phyloP scores from a whole-genome alignment of 2,888 invertebrate genomes.

The Eurois occulta region DNA sequence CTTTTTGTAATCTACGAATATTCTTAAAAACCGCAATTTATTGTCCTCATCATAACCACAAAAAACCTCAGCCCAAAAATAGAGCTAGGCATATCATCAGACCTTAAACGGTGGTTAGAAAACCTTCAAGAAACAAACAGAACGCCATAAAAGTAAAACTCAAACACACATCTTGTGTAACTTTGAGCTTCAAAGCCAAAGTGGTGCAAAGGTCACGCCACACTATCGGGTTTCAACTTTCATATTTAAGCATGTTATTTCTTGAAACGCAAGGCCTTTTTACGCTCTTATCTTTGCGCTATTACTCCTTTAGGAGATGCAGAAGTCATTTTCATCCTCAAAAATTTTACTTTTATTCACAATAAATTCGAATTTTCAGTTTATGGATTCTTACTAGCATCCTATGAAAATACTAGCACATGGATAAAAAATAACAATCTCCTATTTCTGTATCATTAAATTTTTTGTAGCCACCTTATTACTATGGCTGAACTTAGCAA shows the following conservation, averaged over 20 bases:
- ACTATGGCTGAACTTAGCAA: too few relatives aligned
- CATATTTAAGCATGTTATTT: constrained; percentile 53
- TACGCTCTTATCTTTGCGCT: constrained; percentile 44
- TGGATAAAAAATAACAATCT: neutral
- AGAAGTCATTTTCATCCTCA: too few relatives aligned
- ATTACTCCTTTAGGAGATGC: constrained; percentile 21
- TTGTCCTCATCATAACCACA: neutral
- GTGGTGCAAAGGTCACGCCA: constrained; percentile 55
- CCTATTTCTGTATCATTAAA: neutral
- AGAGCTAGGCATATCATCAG: constrained; percentile 11
- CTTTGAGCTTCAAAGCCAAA: constrained; percentile 51
- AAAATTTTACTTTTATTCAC: too few relatives aligned
- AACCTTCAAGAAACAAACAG: constrained; percentile 54
- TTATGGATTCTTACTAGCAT: neutral
- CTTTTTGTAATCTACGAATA: neutral
- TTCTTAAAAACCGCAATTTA: neutral
- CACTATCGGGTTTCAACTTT: constrained; percentile 59
- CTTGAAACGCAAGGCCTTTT: constrained; percentile 40
- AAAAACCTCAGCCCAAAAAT: constrained; percentile 25
- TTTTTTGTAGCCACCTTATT: neutral
- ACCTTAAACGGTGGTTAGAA: constrained; percentile 35
- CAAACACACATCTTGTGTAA: constrained; percentile 54
- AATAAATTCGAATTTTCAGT: neutral
- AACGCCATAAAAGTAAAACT: constrained; percentile 38
- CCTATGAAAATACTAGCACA: neutral